Evolutionary conservation across 2,888 invertebrate genomes (phyloP), one percentile per base, ranked within the genome.

Genomic region (Tachystola acroxantha): DNA sequence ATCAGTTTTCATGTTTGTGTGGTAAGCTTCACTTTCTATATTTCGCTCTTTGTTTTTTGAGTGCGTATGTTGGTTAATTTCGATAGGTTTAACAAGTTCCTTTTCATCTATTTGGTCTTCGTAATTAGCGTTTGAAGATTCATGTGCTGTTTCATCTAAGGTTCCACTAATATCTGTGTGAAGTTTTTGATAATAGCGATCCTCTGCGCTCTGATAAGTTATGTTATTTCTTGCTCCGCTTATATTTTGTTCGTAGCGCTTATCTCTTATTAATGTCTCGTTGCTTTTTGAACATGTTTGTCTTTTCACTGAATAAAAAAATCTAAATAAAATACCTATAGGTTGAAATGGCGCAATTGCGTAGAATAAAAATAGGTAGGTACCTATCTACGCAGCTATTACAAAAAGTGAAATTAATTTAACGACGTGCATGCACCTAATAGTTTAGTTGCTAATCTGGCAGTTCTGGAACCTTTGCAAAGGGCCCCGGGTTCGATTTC

Each of bases 171-270:
- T 27, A 26, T 44, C 40, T 33, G 44, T 35, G 19, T 24, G 13
- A 37, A 34, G 10, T 29, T 24, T 28, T 10, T 38, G 36, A 34
- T 42, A 37, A 48, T 49, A 33, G 25, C 40, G 34, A 34, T 53
- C 45, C 38, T 50, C 53, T 9, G 36, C 25, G 14, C 38, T 43
- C 52, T 50, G 5, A 41, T 42, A 11, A 27, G 10, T 48, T 16
- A 50, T 46, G 9, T 47, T 57, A 29, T 57, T n/a, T n/a, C 46
- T 1, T 42, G 36, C 5, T 34, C 42, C 64, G 5, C 69, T 53
- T 46, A 70, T 49, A 39, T 68, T 70, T 34, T 61, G 64, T 45
- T 64, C 60, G 20, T 51, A 56, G 7, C 73, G 60, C 42, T 64
- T 71, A 20, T 44, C 37, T 11, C 69, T 63, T 34, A 46, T 50